Evolutionary conservation across 2,797 vertebrate species (phyloP), one percentile per base, ranked within the genome.

Genomic region (Sebastes iracundus): DNA sequence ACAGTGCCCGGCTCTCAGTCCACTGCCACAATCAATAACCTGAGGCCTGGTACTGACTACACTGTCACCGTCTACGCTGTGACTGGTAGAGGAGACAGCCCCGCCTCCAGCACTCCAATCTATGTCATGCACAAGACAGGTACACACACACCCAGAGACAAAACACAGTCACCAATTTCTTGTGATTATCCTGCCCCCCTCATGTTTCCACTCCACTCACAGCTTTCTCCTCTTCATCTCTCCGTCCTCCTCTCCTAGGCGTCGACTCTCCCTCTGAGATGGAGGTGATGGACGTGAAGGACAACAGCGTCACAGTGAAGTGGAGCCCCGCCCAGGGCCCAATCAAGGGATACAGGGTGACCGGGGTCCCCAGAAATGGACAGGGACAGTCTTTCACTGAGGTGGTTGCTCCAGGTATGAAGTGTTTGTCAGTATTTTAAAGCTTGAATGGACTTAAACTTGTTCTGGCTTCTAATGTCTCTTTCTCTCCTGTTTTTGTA

Each of bases 41-140:
- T 99, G 73, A 97, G 95, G 49, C 98, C 99, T 5, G 99, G 97
- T 2, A 97, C 94, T 0, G 96, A 99, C 53, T 99, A 99, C 77
- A 98, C 95, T 3, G 93, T 99, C 90, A 99, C 98, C 0, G 94
- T 99, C 23, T 99, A 98, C 0, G 98, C 98, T 33, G 97, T 99
- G 72, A 99, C 98, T 0, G 98, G 98, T 23, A 96, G 99, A 91
- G 99, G 99, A 89, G 99, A 99, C 92, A 99, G 98, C 82, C 99
- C 99, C 0, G 98, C 97, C 1, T 97, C 97, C 90, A 99, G 98
- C 96, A 97, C 97, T 38, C 98, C 99, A 0, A 93, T 99, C 91
- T 96, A 96, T 2, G 96, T 99, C 78, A 95, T 94, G 72, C 97
- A 99, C 92, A 96, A 88, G 92, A 99, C 98, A 92, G 97, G 98